Base-by-base conservation (phyloP, 2,797 vertebrate genomes). In the Malurus leucopterus region DNA sequence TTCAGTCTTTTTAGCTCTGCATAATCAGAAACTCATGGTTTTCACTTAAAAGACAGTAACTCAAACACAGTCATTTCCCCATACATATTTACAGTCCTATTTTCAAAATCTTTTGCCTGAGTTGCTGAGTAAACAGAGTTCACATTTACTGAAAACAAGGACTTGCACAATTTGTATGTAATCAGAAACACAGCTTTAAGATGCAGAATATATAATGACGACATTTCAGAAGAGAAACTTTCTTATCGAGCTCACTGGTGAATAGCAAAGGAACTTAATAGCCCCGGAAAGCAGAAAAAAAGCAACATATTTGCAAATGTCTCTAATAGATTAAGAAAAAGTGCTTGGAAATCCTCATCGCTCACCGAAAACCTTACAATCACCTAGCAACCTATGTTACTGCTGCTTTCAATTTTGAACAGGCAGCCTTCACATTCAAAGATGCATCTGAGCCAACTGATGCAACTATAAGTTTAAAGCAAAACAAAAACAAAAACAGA, bases 311-410 rank as follows among this genome's bases (percentile, higher is more conserved):
- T 38, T 76, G 65, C 83, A 84, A 81, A 90, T 68, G 41, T 49
- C 84, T 92, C 71, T 92, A 80, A 53, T 0, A 91, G 15, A 90
- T 73, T 61, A 94, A 94, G 92, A 74, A 94, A 95, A 95, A 94
- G 89, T 87, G 86, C 86, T 92, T 83, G 92, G 88, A 94, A 96
- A 95, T 95, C 83, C 62, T 83, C 63, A 63, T 24, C 3, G 57
- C 86, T 93, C 84, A 59, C 59, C 36, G 74, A 95, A 86, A 93
- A 93, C 72, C 88, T 80, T 95, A 92, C 89, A 88, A 94, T 97
- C 95, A 95, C 96, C 95, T 97, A 96, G 96, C 96, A 97, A 96
- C 95, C 95, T 96, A 89, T 95, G 94, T 94, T 90, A 88, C 87
- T 90, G 95, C 94, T 92, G 95, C 91, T 95, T 96, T 97, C 83